Evolutionary conservation across 1,140 invertebrate species (phyloP).

Genomic region (Nasonia giraulti): DNA sequence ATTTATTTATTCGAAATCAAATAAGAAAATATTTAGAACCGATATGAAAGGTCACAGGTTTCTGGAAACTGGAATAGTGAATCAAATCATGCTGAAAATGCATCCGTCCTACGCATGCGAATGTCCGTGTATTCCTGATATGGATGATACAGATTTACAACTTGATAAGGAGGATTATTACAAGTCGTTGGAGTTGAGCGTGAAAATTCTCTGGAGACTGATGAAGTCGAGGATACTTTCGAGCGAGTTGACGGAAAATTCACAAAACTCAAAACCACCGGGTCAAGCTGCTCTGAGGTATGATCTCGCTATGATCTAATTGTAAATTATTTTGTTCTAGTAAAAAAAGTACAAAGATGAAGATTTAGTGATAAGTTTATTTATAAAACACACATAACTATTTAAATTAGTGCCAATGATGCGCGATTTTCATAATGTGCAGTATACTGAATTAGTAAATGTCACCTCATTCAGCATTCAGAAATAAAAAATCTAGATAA

Average conservation of each 20-base stretch:
- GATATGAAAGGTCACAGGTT: slow-evolving; percentile 61
- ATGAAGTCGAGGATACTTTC: slow-evolving; percentile 54
- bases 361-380: not conserved
- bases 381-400: not conserved
- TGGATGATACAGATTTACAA: slow-evolving; percentile 42
- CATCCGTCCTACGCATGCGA: slow-evolving; percentile 52
- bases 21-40: not conserved
- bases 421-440: no score
- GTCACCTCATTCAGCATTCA: no score
- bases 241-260: not conserved
- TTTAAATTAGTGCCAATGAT: not conserved
- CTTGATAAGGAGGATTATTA: slow-evolving; percentile 53
- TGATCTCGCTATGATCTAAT: not conserved
- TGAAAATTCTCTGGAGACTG: slow-evolving; percentile 60
- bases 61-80: slow-evolving; percentile 58
- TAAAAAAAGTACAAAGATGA: no score
- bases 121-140: slow-evolving; percentile 36
- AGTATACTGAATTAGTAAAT: no score
- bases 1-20: no score
- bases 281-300: slow-evolving; percentile 59
- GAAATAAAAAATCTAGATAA: no score
- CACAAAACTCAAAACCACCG: slow-evolving; percentile 47
- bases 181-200: slow-evolving; percentile 51
- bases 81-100: slow-evolving; percentile 59
- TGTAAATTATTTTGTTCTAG: no score